Evolutionary conservation across 2,888 invertebrate genomes (phyloP), one percentile per base, ranked within the genome.

Genomic region (Calephelis perditalis): DNA sequence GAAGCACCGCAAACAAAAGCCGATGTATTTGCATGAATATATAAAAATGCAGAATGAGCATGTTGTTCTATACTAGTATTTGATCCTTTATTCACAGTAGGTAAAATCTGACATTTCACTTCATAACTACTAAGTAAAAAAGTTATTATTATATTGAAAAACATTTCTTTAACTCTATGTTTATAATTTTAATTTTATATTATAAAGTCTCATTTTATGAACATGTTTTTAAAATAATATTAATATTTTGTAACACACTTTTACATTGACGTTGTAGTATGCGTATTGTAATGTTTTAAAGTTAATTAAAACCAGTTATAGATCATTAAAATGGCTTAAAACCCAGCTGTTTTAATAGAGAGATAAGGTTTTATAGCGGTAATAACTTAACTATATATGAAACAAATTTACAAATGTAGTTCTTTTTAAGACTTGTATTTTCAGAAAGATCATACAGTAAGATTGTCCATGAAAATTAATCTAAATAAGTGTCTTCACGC

Each of bases 1-100:
- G 79, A 78, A 0, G 73, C 65, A 0, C 77, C 77, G 58, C 79
- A 79, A 26, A 68, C 58, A 46, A 56, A 72, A 6, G 36, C 15
- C 0, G 40, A 57, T 1, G 7, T n/a, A 0, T 12, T 0, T 40
- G 47, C 60, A 0, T 56, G 43, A n/a, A 72, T 58, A 7, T 52
- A 52, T 15, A 75, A 37, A 57, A 68, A 72, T 5, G 67, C 73
- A 0, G 74, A 70, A 63, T 76, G 70, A n/a, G 74, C 69, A 56
- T 65, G 74, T 0, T 70, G 37, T 8, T 65, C 54, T 60, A 73
- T 74, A 1, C 62, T 35, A 0, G 69, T 63, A 6, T 43, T 61
- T 5, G 64, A 11, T 11, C 71, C 71, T 0, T 67, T 66, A 5
- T 72, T 67, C 6, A 73, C 63, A 52, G 59, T 70, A 0, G 68